Conservation (phyloP, 2,888 invertebrate species). For the Pterostichus madidus region DNA sequence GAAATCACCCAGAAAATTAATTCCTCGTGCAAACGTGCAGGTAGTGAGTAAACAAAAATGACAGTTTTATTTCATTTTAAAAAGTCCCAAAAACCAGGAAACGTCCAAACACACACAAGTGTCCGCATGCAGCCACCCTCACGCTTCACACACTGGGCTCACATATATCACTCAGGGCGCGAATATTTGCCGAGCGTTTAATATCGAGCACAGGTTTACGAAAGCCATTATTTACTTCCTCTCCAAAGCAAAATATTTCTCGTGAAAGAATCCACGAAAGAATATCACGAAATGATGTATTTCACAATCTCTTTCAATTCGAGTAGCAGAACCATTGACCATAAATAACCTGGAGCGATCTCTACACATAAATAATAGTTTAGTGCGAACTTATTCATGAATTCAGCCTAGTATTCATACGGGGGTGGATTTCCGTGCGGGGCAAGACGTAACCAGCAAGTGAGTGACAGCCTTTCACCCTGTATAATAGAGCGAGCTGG, state of each 20-base stretch:
- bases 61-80: constrained; percentile 44
- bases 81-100: constrained; percentile 41
- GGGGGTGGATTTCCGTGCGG: neutral
- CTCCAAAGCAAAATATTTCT: constrained; percentile 64
- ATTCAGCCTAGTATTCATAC: constrained; percentile 64
- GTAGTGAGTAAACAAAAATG: constrained; percentile 2
- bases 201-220: constrained; percentile 55
- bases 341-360: constrained; percentile 70
- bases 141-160: neutral
- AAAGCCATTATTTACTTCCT: constrained; percentile 60
- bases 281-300: constrained; percentile 69
- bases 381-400: constrained; percentile 72
- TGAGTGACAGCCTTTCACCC: constrained; percentile 67
- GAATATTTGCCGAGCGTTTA: constrained; percentile 50
- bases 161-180: constrained; percentile 39
- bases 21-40: constrained; percentile 19
- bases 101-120: constrained; percentile 41
- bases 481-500: constrained; percentile 69
- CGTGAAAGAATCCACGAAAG: constrained; percentile 50
- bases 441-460: constrained; percentile 22
- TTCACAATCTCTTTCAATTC: constrained; percentile 69
- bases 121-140: neutral
- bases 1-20: constrained; percentile 31
- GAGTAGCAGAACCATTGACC: constrained; percentile 69
- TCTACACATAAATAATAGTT: constrained; percentile 72